A percentile compares a stretch with the other conserved stretches of the same genome.
Evolutionary conservation across 1,140 invertebrate genomes (phyloP).

Genomic region (Drosophila lacertosa): DNA sequence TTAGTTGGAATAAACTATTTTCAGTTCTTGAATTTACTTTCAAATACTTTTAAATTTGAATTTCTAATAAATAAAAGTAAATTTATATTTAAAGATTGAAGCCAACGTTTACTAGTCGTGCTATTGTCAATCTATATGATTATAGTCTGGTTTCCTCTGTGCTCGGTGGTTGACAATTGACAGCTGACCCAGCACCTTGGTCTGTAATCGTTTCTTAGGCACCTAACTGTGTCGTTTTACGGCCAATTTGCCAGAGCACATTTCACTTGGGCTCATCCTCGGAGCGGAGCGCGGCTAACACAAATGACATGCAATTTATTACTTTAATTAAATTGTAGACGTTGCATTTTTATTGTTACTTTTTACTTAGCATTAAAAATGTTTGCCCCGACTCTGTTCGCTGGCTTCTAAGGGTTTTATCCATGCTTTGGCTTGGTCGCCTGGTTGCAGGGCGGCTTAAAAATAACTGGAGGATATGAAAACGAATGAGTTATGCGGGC

Average conservation of each 20-base stretch:
- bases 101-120: too few species aligned
- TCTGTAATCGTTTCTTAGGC: constrained; percentile 6
- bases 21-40: too few species aligned
- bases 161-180: not conserved
- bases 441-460: constrained; percentile 21
- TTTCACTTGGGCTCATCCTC: constrained; percentile 9
- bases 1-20: too few species aligned
- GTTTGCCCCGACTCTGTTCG: constrained; percentile 30
- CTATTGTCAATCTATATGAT: too few species aligned
- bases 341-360: constrained; percentile 59
- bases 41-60: too few species aligned
- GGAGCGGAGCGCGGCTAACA: not conserved
- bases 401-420: too few species aligned
- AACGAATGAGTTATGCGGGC: constrained; percentile 70
- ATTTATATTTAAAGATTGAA: too few species aligned
- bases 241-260: constrained; percentile 25
- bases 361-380: constrained; percentile 46
- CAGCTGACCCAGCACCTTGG: constrained; percentile 1
- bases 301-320: constrained; percentile 72
- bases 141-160: not conserved
- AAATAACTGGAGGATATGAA: constrained; percentile 64
- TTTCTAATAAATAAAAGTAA: too few species aligned
- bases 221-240: constrained; percentile 19
- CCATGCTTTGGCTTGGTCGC: not conserved
- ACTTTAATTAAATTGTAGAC: constrained; percentile 74